Evolutionary conservation across 2,888 invertebrate species (phyloP), one percentile per base, ranked within the genome.

Genomic region (Timandra comae): DNA sequence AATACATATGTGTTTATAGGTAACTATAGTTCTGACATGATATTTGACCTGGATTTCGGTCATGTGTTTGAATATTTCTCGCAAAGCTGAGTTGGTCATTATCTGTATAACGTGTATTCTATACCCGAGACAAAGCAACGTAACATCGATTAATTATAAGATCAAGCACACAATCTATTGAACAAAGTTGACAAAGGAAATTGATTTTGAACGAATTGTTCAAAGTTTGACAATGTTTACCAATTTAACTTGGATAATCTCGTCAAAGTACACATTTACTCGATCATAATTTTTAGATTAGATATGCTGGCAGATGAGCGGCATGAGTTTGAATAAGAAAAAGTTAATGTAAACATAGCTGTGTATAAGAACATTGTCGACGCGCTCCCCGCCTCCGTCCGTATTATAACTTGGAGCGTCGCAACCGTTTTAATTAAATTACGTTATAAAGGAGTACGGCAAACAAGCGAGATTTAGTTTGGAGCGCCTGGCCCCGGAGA

Each of bases 351-450:
- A 39, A 45, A 48, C 40, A 40, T 32, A 43, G 29, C 34, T 33
- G 35, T 32, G 12, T 29, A 33, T 16, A 16, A n/a, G 16, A 5
- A 24, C 24, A 24, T 37, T 39, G 28, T 38, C 41, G 16, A 26
- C 12, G 34, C 27, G 22, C 27, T 38, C 35, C 11, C 3, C 24
- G 24, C 11, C 8, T 29, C 32, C 32, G 26, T 29, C 26, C 33
- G 30, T 45, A 38, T 41, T 41, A 43, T 28, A 38, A 41, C 20
- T 33, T 31, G 36, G 34, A 43, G 40, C 38, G 40, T 46, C 47
- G 48, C 38, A 51, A 56, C 56, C 53, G 62, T 70, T 76, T 70
- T 71, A 74, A 75, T 76, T 70, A 69, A 68, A 74, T 67, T 53
- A 57, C 57, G 53, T 56, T 61, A 55, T 63, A 61, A 67, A 67